phyloP scores from a whole-genome alignment of 2,888 invertebrate genomes.

The Anodontia alba region DNA sequence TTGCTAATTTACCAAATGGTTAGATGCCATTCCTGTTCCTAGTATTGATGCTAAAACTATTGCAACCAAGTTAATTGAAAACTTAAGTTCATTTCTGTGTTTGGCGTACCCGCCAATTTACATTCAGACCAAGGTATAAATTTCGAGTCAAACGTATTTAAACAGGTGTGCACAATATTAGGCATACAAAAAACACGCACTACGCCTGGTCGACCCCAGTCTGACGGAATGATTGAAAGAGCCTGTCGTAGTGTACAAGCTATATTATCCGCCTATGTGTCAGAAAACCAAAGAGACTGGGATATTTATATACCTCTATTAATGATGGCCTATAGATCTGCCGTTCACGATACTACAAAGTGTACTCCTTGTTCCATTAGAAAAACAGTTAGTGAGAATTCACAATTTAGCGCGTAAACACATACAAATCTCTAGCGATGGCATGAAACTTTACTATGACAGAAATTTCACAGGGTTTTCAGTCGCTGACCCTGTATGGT shows the following conservation, averaged over 20 bases:
- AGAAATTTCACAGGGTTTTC: background rate
- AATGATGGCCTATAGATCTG: background rate
- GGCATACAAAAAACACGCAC: background rate
- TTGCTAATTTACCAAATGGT: background rate
- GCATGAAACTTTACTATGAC: background rate
- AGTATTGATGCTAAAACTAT: background rate
- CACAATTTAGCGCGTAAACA: background rate
- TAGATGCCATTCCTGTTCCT: background rate
- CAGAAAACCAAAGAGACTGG: background rate
- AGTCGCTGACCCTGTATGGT: background rate
- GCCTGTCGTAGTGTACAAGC: background rate
- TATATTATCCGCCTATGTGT: background rate
- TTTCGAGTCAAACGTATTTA: background rate
- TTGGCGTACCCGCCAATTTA: background rate
- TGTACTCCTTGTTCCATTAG: background rate
- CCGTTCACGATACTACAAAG: too few species aligned
- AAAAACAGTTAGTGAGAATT: background rate
- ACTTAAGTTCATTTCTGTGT: background rate
- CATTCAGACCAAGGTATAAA: background rate
- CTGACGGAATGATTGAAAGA: too few species aligned
- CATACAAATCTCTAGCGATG: too few species aligned
- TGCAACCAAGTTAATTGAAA: background rate
- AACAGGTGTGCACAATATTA: background rate
- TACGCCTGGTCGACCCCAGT: background rate
- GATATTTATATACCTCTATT: background rate